Conservation (phyloP, 2,888 invertebrate species). For the Iselma pallidipennis region DNA sequence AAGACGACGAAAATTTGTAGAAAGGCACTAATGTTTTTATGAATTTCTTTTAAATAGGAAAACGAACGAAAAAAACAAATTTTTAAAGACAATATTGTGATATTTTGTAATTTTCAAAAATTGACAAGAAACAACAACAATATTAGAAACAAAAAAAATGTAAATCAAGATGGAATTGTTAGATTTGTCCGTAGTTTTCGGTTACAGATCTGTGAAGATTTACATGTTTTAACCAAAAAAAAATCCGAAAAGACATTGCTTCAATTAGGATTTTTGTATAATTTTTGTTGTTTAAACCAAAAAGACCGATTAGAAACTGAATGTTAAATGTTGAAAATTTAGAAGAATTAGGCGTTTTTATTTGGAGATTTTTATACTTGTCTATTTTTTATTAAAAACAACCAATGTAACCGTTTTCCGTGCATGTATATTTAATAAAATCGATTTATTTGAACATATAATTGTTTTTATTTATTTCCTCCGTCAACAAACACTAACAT, state of each 20-base stretch:
- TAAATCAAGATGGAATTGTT: neutral
- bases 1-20: neutral
- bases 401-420: neutral
- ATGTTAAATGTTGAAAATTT: neutral
- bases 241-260: neutral
- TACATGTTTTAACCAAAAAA: no score
- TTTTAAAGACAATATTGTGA: constrained; percentile 17
- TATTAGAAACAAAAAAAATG: no score
- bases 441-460: neutral
- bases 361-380: neutral
- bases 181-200: neutral
- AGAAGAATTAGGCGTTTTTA: neutral
- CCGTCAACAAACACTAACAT: no score
- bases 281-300: no score
- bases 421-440: neutral
- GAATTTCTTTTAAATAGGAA: neutral
- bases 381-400: neutral
- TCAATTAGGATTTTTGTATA: neutral
- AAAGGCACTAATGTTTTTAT: constrained; percentile 11
- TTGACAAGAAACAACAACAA: neutral
- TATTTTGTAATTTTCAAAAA: constrained; percentile 8
- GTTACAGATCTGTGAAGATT: neutral
- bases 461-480: no score
- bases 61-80: neutral
- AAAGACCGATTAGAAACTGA: no score